Evolutionary conservation across 1,140 invertebrate species (phyloP).

Genomic region (Drosophila subpulchrella): DNA sequence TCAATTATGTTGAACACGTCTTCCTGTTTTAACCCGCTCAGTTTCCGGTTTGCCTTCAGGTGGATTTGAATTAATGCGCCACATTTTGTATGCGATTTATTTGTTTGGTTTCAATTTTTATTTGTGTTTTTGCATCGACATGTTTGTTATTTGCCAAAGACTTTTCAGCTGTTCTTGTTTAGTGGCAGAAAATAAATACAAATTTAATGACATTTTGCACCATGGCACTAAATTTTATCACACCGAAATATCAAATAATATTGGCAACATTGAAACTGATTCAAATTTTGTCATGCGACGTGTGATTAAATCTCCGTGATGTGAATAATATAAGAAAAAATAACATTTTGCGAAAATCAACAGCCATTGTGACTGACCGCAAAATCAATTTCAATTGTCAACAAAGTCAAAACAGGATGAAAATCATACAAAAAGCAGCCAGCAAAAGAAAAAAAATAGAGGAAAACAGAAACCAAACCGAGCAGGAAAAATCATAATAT

Average conservation of each 20-base stretch:
- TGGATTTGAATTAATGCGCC: slow-evolving; percentile 48
- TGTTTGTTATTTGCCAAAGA: slow-evolving; percentile 52
- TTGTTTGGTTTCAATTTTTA: slow-evolving; percentile 34
- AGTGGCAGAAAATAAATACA: slow-evolving; percentile 37
- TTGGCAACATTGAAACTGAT: slow-evolving; percentile 63
- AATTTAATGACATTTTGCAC: slow-evolving; percentile 59
- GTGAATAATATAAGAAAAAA: slow-evolving; percentile 8
- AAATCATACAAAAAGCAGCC: slow-evolving; percentile 35
- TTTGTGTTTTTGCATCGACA: slow-evolving; percentile 25
- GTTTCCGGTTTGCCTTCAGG: slow-evolving; percentile 1
- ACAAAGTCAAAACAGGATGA: slow-evolving; percentile 76
- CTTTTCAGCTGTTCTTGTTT: slow-evolving; percentile 22
- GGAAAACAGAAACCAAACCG: slow-evolving; percentile 40
- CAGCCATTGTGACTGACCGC: slow-evolving; percentile 69
- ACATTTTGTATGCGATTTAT: slow-evolving; percentile 49
- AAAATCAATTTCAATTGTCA: slow-evolving; percentile 83
- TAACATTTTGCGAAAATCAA: slow-evolving; percentile 63
- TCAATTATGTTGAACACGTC: slow-evolving; percentile 69
- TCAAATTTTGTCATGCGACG: slow-evolving; percentile 55
- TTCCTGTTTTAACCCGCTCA: slow-evolving; percentile 15
- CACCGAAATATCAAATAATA: slow-evolving; percentile 44
- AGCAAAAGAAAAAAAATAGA: neutral
- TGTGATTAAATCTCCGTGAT: slow-evolving; percentile 64
- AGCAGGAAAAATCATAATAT: slow-evolving; percentile 74
- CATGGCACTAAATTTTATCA: slow-evolving; percentile 34